These are phyloP conservation scores for Corythucha ciliata DNA, from an alignment of 2,888 invertebrate genomes.

Conservation along the genomic window DNA sequence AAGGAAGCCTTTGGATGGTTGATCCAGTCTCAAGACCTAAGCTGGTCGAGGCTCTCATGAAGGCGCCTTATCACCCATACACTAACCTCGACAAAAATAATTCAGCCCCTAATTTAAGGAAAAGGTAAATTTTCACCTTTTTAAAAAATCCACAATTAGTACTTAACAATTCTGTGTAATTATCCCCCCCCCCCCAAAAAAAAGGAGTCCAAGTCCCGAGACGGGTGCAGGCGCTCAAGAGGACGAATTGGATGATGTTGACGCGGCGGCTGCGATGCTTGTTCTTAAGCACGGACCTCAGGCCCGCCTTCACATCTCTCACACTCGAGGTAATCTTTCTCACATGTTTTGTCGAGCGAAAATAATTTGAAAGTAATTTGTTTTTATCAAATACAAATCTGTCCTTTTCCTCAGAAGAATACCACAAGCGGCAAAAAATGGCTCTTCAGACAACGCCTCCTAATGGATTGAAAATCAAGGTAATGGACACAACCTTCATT, in stretches of 20 bases:
- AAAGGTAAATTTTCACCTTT: slow-evolving; percentile 15
- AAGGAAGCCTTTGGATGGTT: slow-evolving; percentile 93
- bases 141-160: no score
- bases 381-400: background rate
- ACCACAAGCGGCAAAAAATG: slow-evolving; percentile 33
- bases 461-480: slow-evolving; percentile 24
- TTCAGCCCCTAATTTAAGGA: slow-evolving; percentile 27
- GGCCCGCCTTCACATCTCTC: slow-evolving; percentile 25
- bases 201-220: slow-evolving; percentile 19
- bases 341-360: background rate
- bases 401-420: slow-evolving; percentile 36
- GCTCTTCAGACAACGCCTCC: slow-evolving; percentile 22
- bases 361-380: background rate
- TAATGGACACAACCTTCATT: no score
- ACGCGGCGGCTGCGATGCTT: slow-evolving; percentile 72
- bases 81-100: slow-evolving; percentile 47
- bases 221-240: slow-evolving; percentile 27
- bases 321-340: slow-evolving; percentile 26
- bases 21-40: slow-evolving; percentile 86
- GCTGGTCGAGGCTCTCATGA: slow-evolving; percentile 75
- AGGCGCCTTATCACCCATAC: slow-evolving; percentile 72
- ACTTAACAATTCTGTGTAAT: no score
- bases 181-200: no score
- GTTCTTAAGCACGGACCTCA: slow-evolving; percentile 73
- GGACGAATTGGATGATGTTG: slow-evolving; percentile 54